phyloP scores from a whole-genome alignment of 2,113 vertebrate species.

The Pygoscelis antarcticus region DNA sequence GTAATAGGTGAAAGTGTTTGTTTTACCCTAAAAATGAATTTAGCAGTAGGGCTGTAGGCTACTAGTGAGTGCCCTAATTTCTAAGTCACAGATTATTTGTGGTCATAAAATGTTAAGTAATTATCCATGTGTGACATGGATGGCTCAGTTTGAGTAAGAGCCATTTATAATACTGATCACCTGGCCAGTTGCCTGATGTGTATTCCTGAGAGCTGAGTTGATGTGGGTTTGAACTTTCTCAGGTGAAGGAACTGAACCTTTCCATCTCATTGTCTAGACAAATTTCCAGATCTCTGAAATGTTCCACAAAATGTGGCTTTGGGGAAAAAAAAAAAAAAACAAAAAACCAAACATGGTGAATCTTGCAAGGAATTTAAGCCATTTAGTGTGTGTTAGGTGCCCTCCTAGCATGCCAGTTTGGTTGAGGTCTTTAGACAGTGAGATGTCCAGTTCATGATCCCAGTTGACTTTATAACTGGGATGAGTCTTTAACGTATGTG shows the following conservation, averaged over 20 bases:
- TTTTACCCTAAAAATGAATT: not conserved
- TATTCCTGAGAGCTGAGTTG: not conserved
- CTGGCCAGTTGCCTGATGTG: not conserved
- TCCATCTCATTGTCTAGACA: not conserved
- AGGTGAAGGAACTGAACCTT: not conserved
- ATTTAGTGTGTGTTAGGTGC: not conserved
- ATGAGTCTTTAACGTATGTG: not conserved
- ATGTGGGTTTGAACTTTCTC: not conserved
- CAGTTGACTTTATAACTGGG: not conserved
- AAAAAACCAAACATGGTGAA: not conserved
- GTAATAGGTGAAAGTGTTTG: not conserved
- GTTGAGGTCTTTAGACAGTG: not conserved
- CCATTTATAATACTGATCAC: not conserved
- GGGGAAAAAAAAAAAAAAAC: too few relatives aligned
- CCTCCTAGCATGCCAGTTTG: not conserved
- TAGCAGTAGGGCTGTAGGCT: not conserved
- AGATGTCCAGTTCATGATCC: not conserved
- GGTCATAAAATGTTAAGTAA: not conserved
- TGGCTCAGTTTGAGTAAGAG: not conserved
- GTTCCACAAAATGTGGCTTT: not conserved
- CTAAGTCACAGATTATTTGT: not conserved
- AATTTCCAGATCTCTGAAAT: not conserved
- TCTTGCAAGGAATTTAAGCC: not conserved
- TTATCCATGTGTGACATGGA: not conserved
- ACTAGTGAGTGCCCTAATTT: not conserved